Evolutionary conservation across 2,797 vertebrate genomes (phyloP).

Genomic region (Intellagama lesueurii): DNA sequence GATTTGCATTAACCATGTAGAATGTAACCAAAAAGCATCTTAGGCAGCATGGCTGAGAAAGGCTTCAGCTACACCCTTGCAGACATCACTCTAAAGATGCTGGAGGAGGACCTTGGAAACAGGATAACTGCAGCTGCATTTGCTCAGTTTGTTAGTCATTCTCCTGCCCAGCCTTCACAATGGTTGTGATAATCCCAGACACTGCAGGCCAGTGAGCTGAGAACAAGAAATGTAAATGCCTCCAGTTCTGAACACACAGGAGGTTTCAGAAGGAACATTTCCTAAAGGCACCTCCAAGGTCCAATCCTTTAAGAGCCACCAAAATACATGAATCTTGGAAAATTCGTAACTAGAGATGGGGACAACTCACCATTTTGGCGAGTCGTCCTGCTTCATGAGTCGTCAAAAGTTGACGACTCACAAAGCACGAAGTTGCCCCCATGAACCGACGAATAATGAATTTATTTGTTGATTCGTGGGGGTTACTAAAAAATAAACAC

Average conservation of each 20-base stretch:
- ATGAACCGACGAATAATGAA: too few relatives aligned
- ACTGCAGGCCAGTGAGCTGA: too few relatives aligned
- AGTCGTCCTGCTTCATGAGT: too few relatives aligned
- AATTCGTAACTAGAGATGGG: too few relatives aligned
- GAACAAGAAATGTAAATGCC: neutral
- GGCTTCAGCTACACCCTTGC: neutral
- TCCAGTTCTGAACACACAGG: neutral
- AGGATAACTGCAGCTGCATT: neutral
- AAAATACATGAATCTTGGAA: neutral
- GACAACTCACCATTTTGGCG: too few relatives aligned
- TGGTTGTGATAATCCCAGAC: neutral
- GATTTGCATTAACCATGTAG: constrained; percentile 62
- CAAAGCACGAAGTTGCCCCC: too few relatives aligned
- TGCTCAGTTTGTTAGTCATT: neutral
- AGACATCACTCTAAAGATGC: neutral
- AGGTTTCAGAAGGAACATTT: neutral
- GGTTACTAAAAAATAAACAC: too few relatives aligned
- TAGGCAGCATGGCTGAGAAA: neutral
- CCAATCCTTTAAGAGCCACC: neutral
- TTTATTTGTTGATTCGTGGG: too few relatives aligned
- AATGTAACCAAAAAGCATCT: neutral
- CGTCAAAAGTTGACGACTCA: too few relatives aligned
- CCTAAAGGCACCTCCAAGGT: neutral
- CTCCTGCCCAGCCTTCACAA: neutral
- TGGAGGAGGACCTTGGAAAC: neutral